Conservation (phyloP, 2,888 invertebrate genomes). For the Aphrophora alni region DNA sequence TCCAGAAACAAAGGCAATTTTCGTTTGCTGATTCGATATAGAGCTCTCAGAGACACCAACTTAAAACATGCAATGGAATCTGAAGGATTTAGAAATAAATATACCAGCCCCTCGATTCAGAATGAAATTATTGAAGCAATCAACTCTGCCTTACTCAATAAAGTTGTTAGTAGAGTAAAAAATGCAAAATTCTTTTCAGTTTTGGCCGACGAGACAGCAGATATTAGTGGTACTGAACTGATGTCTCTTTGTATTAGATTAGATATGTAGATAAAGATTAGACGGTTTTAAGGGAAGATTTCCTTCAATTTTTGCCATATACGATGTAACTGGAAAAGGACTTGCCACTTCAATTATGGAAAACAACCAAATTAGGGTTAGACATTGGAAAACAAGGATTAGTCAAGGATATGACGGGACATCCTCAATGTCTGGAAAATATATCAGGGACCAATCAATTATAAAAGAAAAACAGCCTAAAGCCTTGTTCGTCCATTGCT, state of each 20-base stretch:
- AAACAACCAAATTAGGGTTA: not conserved
- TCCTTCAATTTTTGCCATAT: not conserved
- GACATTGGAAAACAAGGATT: not conserved
- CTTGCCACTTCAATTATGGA: not conserved
- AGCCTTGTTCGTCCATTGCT: constrained; percentile 31
- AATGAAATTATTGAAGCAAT: constrained; percentile 9
- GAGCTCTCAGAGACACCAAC: not conserved
- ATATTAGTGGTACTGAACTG: constrained; percentile 6
- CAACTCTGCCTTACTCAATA: not conserved
- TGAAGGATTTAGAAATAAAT: not conserved
- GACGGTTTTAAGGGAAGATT: not conserved
- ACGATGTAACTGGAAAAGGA: not conserved
- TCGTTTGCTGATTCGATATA: constrained; percentile 11
- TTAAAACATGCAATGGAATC: not conserved
- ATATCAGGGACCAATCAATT: constrained; percentile 23
- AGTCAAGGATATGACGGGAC: constrained; percentile 32
- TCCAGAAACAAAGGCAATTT: constrained; percentile 34
- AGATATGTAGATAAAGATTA: not conserved
- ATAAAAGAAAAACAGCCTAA: constrained; percentile 31
- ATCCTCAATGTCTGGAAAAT: constrained; percentile 25
- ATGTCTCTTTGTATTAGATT: constrained; percentile 5
- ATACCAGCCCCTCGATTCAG: not conserved
- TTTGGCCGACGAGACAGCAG: constrained; percentile 16
- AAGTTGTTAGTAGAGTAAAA: not conserved
- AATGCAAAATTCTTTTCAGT: not conserved